Evolutionary conservation across 2,797 vertebrate genomes (phyloP).

Genomic region (Borostomias antarcticus): DNA sequence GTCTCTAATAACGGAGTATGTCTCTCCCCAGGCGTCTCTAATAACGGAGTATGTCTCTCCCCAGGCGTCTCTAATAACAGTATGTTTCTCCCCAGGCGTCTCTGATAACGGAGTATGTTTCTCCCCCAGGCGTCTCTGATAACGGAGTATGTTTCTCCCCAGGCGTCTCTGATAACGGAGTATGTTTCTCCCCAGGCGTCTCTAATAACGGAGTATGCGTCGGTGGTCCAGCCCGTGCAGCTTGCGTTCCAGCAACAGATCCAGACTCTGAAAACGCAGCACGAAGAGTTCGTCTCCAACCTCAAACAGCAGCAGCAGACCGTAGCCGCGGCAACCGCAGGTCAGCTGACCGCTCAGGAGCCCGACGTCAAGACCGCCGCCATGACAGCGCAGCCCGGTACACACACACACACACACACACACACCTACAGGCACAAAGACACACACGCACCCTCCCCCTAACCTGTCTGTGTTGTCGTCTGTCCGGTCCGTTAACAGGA

Average conservation of each 20-base stretch:
- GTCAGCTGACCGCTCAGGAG: slow-evolving; percentile 60
- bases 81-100: no score
- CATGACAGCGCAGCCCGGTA: slow-evolving; percentile 73
- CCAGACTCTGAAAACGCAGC: slow-evolving; percentile 90
- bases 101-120: no score
- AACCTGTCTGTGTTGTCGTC: neutral
- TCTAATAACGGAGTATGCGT: slow-evolving; percentile 89
- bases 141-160: no score
- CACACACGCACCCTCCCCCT: neutral
- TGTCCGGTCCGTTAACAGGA: slow-evolving; percentile 62
- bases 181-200: slow-evolving; percentile 86
- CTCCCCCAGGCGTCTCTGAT: no score
- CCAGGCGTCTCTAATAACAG: no score
- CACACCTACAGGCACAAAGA: slow-evolving; percentile 68
- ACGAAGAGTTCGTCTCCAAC: slow-evolving; percentile 90
- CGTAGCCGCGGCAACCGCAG: slow-evolving; percentile 59
- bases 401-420: no score
- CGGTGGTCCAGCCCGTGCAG: slow-evolving; percentile 91
- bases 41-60: no score
- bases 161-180: no score
- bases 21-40: no score
- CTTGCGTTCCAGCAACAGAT: slow-evolving; percentile 97
- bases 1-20: no score
- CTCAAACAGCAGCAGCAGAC: slow-evolving; percentile 84
- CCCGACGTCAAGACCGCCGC: slow-evolving; percentile 57